Conservation (phyloP, 1,140 invertebrate species). For the Paraescarpia echinospica region DNA sequence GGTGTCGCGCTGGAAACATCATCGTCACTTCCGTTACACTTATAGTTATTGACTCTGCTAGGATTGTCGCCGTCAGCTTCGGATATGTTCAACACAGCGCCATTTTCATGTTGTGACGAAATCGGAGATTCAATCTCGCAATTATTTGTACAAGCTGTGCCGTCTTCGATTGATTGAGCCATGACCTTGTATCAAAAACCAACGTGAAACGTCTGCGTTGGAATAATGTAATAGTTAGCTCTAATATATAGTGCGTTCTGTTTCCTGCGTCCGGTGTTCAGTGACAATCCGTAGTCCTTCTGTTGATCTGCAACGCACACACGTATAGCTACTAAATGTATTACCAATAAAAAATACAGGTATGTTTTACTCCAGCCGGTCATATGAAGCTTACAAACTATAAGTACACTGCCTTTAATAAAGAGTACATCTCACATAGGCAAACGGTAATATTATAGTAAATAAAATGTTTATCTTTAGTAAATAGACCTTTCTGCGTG, state of each 20-base stretch:
- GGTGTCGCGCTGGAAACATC: not conserved
- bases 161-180: not conserved
- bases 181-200: not conserved
- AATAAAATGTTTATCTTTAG: too few species aligned
- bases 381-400: too few species aligned
- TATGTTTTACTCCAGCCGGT: too few species aligned
- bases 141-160: not conserved
- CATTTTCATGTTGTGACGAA: not conserved
- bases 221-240: too few species aligned
- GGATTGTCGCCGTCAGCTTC: not conserved
- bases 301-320: not conserved
- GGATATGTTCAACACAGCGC: not conserved
- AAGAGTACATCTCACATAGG: too few species aligned
- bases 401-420: too few species aligned
- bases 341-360: too few species aligned
- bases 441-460: too few species aligned
- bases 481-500: too few species aligned
- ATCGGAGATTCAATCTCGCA: not conserved
- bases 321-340: too few species aligned
- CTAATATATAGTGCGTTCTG: not conserved
- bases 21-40: not conserved
- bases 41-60: not conserved
- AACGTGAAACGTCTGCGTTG: too few species aligned
- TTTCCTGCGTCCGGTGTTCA: not conserved
- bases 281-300: not conserved